Evolutionary conservation across 2,113 vertebrate genomes (phyloP).

Genomic region (Thryonomys swinderianus): DNA sequence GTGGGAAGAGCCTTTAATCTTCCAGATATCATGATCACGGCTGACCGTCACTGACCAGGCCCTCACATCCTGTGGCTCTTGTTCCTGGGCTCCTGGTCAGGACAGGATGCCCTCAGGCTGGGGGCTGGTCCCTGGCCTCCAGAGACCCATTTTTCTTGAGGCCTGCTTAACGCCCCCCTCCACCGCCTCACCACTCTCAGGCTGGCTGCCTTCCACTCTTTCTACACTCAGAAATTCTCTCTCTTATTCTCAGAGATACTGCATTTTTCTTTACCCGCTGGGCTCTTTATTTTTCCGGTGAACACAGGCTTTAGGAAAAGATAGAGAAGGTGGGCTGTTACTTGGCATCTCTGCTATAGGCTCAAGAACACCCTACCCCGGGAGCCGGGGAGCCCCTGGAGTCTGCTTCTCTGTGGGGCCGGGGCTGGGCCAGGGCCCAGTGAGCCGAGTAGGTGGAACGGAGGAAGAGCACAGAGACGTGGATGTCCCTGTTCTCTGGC

Average conservation of each 20-base stretch:
- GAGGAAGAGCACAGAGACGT: background rate
- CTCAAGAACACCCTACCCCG: background rate
- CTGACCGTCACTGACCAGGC: background rate
- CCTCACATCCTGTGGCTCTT: background rate
- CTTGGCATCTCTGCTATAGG: background rate
- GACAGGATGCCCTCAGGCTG: background rate
- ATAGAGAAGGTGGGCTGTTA: background rate
- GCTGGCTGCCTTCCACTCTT: background rate
- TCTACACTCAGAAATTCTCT: background rate
- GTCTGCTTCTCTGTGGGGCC: background rate
- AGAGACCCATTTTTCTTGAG: background rate
- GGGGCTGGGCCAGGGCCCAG: fast-evolving
- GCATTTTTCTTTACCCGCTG: background rate
- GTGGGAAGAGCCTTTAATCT: background rate
- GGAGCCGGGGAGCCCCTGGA: background rate
- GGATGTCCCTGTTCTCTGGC: background rate
- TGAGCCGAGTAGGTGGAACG: background rate
- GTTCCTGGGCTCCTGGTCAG: background rate
- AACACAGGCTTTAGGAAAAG: background rate
- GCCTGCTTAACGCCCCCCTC: background rate
- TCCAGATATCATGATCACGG: background rate
- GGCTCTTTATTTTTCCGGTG: background rate
- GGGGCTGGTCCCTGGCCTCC: background rate
- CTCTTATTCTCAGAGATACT: background rate
- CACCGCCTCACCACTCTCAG: background rate